Evolutionary conservation across 2,888 invertebrate species (phyloP).

Genomic region (Chironomus riparius): DNA sequence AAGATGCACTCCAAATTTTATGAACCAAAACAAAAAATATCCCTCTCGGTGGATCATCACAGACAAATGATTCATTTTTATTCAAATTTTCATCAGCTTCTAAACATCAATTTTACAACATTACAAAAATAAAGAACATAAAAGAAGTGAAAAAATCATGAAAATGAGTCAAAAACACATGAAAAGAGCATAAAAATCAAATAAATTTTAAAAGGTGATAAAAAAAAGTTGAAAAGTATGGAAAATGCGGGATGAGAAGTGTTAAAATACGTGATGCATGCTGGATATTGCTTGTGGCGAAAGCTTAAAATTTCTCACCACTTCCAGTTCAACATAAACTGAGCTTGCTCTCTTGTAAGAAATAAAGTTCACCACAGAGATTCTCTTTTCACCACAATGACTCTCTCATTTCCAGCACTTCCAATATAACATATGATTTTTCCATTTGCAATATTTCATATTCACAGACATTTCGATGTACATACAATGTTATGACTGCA

Average conservation of each 20-base stretch:
- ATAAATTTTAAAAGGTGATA: constrained; percentile 20
- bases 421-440: constrained; percentile 12
- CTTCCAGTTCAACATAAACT: neutral
- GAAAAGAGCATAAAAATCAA: constrained; percentile 14
- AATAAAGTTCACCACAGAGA: neutral
- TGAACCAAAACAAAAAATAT: neutral
- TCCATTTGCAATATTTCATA: neutral
- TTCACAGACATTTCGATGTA: neutral
- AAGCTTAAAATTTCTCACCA: neutral
- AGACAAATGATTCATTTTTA: neutral
- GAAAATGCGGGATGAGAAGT: neutral
- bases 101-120: neutral
- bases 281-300: neutral
- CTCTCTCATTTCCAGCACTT: neutral
- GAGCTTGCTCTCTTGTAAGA: too few relatives aligned
- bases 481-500: neutral
- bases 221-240: neutral
- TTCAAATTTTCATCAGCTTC: neutral
- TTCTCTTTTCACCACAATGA: neutral
- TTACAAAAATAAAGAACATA: neutral
- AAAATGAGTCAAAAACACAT: neutral
- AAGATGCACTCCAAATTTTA: too few relatives aligned
- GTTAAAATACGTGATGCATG: neutral
- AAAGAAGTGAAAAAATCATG: neutral
- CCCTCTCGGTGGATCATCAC: neutral